Conservation (phyloP, 1,140 invertebrate genomes). For the Ostrea edulis region DNA sequence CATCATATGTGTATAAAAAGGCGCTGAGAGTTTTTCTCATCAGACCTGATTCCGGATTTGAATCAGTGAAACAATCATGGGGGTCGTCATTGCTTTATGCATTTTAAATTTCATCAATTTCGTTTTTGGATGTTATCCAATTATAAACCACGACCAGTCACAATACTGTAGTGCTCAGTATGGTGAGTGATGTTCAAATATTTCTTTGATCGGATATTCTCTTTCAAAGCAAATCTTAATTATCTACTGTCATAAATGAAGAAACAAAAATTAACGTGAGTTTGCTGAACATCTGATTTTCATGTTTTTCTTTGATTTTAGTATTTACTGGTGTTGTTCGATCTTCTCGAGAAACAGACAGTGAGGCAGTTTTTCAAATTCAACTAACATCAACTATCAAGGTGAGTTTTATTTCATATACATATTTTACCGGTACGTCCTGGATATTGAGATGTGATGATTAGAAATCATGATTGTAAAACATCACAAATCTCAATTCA, state of each 20-base stretch:
- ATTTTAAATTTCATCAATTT: not conserved
- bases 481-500: not conserved
- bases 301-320: not conserved
- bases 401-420: not conserved
- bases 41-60: not conserved
- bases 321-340: not conserved
- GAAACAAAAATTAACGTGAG: too few relatives aligned
- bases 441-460: not conserved
- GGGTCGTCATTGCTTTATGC: not conserved
- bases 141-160: not conserved
- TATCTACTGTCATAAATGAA: too few relatives aligned
- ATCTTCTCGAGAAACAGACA: not conserved
- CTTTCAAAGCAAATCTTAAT: too few relatives aligned
- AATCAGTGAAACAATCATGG: not conserved
- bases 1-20: not conserved
- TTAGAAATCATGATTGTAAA: not conserved
- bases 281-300: not conserved
- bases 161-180: not conserved
- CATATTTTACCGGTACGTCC: not conserved
- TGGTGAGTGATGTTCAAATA: not conserved
- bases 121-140: not conserved
- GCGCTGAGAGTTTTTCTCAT: not conserved
- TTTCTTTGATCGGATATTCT: not conserved
- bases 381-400: not conserved
- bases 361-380: not conserved